phyloP scores from a whole-genome alignment of 2,888 invertebrate species.

The Tridacna crocea region DNA sequence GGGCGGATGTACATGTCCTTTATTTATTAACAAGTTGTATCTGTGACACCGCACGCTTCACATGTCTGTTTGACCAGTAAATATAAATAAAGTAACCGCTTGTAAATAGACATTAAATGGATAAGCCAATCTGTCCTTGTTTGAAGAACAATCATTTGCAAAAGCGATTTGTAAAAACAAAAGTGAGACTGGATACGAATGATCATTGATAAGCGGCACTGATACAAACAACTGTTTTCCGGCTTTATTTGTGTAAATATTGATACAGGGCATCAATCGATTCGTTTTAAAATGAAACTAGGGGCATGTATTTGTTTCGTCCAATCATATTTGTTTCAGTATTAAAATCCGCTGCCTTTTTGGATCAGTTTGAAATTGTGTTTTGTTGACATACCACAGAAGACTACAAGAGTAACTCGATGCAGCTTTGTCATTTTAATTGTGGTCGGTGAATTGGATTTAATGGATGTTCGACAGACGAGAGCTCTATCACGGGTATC shows the following conservation, averaged over 20 bases:
- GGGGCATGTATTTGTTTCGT: constrained; percentile 7
- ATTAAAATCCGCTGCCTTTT: no score
- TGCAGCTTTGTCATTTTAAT: neutral
- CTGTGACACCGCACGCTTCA: neutral
- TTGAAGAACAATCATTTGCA: constrained; percentile 5
- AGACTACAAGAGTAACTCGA: neutral
- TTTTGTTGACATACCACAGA: constrained; percentile 15
- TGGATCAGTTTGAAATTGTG: neutral
- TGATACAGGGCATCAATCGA: constrained; percentile 10
- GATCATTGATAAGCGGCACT: constrained; percentile 22
- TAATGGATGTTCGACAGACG: neutral
- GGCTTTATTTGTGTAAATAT: constrained; percentile 17
- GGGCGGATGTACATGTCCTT: neutral
- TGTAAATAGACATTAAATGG: neutral
- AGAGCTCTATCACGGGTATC: neutral
- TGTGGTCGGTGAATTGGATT: neutral
- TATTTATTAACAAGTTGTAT: neutral
- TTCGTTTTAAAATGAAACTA: neutral
- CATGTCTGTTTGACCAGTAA: neutral
- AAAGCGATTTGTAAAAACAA: constrained; percentile 9
- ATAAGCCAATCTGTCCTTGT: neutral
- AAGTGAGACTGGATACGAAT: constrained; percentile 4
- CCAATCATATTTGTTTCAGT: neutral
- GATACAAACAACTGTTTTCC: constrained; percentile 24
- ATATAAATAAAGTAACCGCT: neutral